Evolutionary conservation across 2,797 vertebrate species (phyloP).

Genomic region (Lates japonicus): DNA sequence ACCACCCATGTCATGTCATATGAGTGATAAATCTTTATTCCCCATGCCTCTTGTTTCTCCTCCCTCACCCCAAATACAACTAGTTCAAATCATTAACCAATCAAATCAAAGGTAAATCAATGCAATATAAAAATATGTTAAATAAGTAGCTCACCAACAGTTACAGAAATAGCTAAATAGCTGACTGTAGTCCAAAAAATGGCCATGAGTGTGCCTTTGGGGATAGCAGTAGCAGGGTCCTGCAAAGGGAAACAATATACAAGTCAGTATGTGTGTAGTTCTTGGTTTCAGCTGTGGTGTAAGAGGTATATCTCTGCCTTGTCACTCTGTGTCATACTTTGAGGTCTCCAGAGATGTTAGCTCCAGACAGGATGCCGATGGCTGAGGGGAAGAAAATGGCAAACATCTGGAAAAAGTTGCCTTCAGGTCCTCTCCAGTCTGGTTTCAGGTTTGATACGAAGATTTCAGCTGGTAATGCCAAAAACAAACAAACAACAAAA

Average conservation of each 20-base stretch:
- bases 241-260: conserved; percentile 37
- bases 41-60: too few relatives aligned
- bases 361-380: conserved; percentile 85
- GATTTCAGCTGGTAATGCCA: conserved; percentile 75
- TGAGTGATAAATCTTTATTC: too few relatives aligned
- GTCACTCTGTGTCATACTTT: conserved; percentile 70
- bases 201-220: conserved; percentile 83
- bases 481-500: background rate
- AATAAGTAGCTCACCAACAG: conserved; percentile 72
- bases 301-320: background rate
- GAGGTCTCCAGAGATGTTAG: conserved; percentile 87
- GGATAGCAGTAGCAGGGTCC: conserved; percentile 83
- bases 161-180: conserved; percentile 79
- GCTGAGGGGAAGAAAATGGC: conserved; percentile 88
- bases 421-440: conserved; percentile 63
- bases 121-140: background rate
- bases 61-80: too few relatives aligned
- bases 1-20: too few relatives aligned
- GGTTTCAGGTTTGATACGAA: conserved; percentile 84
- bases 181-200: conserved; percentile 84
- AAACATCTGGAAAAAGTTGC: conserved; percentile 86
- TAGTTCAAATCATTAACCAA: background rate
- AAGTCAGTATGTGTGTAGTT: background rate
- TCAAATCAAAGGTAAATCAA: background rate
- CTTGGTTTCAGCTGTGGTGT: background rate